These are phyloP conservation scores for Echeneis naucrates DNA, from an alignment of 2,797 vertebrate species.

Conservation along the genomic window DNA sequence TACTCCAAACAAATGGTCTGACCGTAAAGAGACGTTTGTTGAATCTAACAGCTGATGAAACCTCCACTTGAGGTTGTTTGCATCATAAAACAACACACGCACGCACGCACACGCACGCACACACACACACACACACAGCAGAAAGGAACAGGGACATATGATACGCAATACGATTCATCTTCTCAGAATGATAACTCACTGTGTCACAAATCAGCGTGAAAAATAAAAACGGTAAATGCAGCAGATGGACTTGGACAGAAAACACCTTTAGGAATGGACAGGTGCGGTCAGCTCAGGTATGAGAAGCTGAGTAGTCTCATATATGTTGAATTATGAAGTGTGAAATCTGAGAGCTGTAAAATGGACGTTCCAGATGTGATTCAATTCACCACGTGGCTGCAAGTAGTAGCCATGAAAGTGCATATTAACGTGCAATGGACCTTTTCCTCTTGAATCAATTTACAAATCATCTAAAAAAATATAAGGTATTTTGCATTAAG, in stretches of 20 bases:
- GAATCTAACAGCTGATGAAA: conserved; percentile 50
- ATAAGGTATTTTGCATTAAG: neutral
- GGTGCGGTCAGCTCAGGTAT: conserved; percentile 16
- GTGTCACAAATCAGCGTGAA: neutral
- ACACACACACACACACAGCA: neutral
- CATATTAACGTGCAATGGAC: conserved; percentile 7
- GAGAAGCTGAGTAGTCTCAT: conserved; percentile 20
- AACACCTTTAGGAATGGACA: conserved; percentile 2
- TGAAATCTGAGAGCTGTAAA: conserved; percentile 55
- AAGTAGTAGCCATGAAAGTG: neutral
- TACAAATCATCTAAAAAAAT: conserved; percentile 1
- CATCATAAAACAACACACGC: conserved; percentile 17
- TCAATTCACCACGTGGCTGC: conserved; percentile 18
- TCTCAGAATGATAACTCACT: neutral
- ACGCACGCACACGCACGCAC: no score
- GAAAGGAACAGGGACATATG: neutral
- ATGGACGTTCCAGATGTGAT: conserved; percentile 65
- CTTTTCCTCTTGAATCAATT: neutral
- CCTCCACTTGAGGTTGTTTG: conserved; percentile 20
- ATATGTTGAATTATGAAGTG: conserved; percentile 41
- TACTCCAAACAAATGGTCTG: conserved; percentile 51
- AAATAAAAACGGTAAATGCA: neutral
- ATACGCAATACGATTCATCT: neutral
- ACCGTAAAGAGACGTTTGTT: conserved; percentile 43
- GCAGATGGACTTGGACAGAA: neutral